Evolutionary conservation across 2,888 invertebrate species (phyloP), one percentile per base, ranked within the genome.

Genomic region (Alentia gelatinosa): DNA sequence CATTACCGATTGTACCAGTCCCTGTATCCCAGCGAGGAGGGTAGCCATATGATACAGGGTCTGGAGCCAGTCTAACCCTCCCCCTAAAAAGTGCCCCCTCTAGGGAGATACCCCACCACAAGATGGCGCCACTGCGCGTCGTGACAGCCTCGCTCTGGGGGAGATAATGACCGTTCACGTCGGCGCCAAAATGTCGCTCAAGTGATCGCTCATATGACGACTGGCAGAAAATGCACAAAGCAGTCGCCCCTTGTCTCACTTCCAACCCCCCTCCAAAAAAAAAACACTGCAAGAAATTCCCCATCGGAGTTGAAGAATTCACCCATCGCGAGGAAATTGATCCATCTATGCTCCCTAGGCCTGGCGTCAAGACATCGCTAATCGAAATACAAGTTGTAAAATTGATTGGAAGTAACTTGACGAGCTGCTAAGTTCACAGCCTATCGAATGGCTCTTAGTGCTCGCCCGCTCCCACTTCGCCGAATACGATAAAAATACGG

Each of bases 331-430:
- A 15, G 35, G 79, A 79, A 79, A 79, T 79, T 79, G 79, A 79
- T 79, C 79, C 37, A 75, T 35, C 5, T 30, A 30, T 9, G 35
- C 75, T 75, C 63, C 26, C 9, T 12, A 35, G 75, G 75, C 26
- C 33, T 12, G 35, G 9, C 75, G 75, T 33, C 5, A 7, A 35
- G 37, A 79, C 35, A 26, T 79, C 79, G 35, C 79, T 79, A 79
- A 79, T 79, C 79, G 79, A 79, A 79, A 79, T 79, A 39, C 37
- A 79, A 79, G 79, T 79, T 79, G 79, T 79, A 79, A 86, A 42
- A 86, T 86, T 42, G 86, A 86, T 86, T 86, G 42, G 86, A 35
- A 86, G 33, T 33, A 50, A 42, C 26, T 5, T 86, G 35, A n/a
- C 83, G 23, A n/a, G 35, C 39, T 83, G 83, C 39, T 37, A 15